Percentiles rank a stretch among this genome's conserved stretches.
Conservation (phyloP, 2,888 invertebrate species). For the Opisthograptis luteolata region DNA sequence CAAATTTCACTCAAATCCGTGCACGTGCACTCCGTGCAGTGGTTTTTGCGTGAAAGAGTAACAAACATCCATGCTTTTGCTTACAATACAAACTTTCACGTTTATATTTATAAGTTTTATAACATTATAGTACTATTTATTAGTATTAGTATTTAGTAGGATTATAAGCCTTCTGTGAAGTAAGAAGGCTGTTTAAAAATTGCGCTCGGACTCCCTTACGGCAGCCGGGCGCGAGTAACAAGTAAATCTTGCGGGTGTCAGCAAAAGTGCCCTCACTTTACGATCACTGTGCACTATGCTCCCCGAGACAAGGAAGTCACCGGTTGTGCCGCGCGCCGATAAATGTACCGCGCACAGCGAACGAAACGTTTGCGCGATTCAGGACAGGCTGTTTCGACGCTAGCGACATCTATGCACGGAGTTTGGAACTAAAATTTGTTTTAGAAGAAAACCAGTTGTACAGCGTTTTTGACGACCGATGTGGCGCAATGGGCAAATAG, state of each 20-base stretch:
- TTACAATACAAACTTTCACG: too few species aligned
- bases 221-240: constrained; percentile 84
- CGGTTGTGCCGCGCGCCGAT: not conserved
- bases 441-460: not conserved
- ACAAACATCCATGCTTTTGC: too few species aligned
- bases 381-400: not conserved
- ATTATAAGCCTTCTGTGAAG: constrained; percentile 79
- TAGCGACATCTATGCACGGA: constrained; percentile 13
- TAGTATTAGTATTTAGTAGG: too few species aligned
- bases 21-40: too few species aligned
- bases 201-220: constrained; percentile 86
- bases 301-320: constrained; percentile 92
- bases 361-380: constrained; percentile 48
- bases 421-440: not conserved
- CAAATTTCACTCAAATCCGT: too few species aligned
- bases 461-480: too few species aligned
- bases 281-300: constrained; percentile 94
- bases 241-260: constrained; percentile 86
- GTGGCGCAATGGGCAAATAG: too few species aligned
- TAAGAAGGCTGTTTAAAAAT: constrained; percentile 91
- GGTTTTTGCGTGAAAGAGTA: too few species aligned
- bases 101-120: too few species aligned
- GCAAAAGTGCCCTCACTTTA: constrained; percentile 94
- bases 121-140: too few species aligned
- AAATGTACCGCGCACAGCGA: not conserved